Evolutionary conservation across 2,797 vertebrate genomes (phyloP).

Genomic region (Amblyopsis hoosieri): DNA sequence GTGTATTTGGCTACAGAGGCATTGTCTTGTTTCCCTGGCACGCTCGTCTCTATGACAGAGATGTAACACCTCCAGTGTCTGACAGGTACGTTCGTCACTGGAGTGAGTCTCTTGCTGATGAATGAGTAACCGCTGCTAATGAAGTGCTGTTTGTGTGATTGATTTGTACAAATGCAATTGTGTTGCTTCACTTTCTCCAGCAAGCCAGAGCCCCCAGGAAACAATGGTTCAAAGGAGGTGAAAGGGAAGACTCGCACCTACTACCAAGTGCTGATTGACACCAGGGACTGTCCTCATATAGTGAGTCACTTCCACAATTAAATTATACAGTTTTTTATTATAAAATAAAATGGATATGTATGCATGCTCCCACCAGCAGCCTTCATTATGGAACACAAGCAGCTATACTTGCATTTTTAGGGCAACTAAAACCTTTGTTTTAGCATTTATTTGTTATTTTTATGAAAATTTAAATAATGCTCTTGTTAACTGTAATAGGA

Average conservation of each 20-base stretch:
- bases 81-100: slow-evolving; percentile 81
- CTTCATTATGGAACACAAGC: too few relatives aligned
- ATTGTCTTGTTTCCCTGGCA: slow-evolving; percentile 98
- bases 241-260: slow-evolving; percentile 98
- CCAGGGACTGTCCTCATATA: slow-evolving; percentile 96
- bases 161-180: background rate
- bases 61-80: slow-evolving; percentile 86
- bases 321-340: too few relatives aligned
- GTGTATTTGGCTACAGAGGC: slow-evolving; percentile 95
- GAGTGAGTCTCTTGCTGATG: too few relatives aligned
- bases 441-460: too few relatives aligned
- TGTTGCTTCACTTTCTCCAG: slow-evolving; percentile 56
- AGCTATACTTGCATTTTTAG: too few relatives aligned
- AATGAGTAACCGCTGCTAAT: too few relatives aligned
- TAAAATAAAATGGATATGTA: too few relatives aligned
- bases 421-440: too few relatives aligned
- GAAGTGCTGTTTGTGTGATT: background rate
- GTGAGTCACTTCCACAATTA: slow-evolving; percentile 77
- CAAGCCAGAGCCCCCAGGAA: slow-evolving; percentile 80
- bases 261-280: slow-evolving; percentile 97
- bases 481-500: background rate
- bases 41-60: slow-evolving; percentile 93
- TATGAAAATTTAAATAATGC: too few relatives aligned
- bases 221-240: slow-evolving; percentile 93
- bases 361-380: too few relatives aligned